phyloP scores from a whole-genome alignment of 1,140 invertebrate species.

The Drosophila takahashii region DNA sequence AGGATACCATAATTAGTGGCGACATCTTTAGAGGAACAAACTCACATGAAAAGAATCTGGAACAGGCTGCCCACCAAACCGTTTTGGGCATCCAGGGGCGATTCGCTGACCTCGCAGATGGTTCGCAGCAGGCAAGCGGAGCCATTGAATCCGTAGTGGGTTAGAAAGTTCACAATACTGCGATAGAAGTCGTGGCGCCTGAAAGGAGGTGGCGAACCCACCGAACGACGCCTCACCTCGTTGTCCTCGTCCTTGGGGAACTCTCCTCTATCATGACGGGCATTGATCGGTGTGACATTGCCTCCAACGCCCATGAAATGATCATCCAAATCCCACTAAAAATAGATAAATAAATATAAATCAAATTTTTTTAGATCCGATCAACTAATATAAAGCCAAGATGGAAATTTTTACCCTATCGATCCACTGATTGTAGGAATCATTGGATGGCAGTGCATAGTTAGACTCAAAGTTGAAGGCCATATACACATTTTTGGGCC shows the following conservation, averaged over 20 bases:
- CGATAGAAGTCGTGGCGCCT: constrained; percentile 70
- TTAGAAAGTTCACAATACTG: constrained; percentile 67
- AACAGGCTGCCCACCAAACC: constrained; percentile 85
- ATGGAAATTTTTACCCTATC: too few species aligned
- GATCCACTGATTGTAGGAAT: constrained; percentile 70
- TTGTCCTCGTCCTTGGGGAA: constrained; percentile 17
- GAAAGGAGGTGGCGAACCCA: constrained; percentile 34
- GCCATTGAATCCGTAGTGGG: constrained; percentile 85
- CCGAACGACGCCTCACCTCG: constrained; percentile 34
- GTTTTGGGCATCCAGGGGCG: constrained; percentile 84
- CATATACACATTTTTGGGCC: constrained; percentile 88
- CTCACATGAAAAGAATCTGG: constrained; percentile 86
- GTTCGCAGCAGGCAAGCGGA: constrained; percentile 85
- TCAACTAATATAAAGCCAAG: too few species aligned
- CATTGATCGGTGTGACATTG: constrained; percentile 69
- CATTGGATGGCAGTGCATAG: constrained; percentile 86
- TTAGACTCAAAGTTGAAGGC: constrained; percentile 91
- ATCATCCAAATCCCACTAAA: constrained; percentile 74
- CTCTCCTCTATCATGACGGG: constrained; percentile 28
- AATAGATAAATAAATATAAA: neutral
- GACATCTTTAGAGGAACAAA: constrained; percentile 21
- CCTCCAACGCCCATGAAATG: constrained; percentile 63
- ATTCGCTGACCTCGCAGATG: constrained; percentile 85
- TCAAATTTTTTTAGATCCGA: neutral
- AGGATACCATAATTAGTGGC: constrained; percentile 55